phyloP scores from a whole-genome alignment of 2,113 vertebrate genomes.

The Chamaetylas fuelleborni region DNA sequence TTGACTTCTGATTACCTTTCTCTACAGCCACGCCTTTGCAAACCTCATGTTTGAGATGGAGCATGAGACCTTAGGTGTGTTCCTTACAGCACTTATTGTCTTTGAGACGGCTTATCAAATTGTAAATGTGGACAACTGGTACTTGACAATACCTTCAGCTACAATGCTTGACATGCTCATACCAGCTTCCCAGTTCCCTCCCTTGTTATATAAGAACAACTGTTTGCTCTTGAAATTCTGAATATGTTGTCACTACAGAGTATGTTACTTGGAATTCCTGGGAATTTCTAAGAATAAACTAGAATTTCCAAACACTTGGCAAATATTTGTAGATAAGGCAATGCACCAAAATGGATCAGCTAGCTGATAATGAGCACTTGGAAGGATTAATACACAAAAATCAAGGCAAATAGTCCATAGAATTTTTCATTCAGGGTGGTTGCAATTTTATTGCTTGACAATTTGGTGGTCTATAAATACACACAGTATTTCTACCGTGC shows the following conservation, averaged over 20 bases:
- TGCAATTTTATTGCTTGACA: not conserved
- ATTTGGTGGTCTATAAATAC: not conserved
- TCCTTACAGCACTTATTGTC: not conserved
- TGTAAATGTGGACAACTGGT: not conserved
- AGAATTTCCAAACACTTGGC: not conserved
- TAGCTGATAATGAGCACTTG: not conserved
- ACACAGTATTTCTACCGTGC: not conserved
- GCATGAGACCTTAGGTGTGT: not conserved
- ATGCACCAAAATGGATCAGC: not conserved
- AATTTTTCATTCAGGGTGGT: not conserved
- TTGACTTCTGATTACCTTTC: not conserved
- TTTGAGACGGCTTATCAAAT: not conserved
- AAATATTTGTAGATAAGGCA: not conserved
- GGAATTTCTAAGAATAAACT: not conserved
- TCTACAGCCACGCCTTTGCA: not conserved
- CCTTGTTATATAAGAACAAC: not conserved
- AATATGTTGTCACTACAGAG: not conserved
- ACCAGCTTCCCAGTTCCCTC: not conserved
- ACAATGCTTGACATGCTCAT: not conserved
- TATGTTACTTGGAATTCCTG: not conserved
- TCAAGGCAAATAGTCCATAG: not conserved
- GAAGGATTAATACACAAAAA: not conserved
- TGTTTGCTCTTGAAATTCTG: conserved; percentile 16
- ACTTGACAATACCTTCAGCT: not conserved
- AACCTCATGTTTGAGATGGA: not conserved